phyloP scores from a whole-genome alignment of 2,888 invertebrate genomes.

The Ischnus inquisitorius region DNA sequence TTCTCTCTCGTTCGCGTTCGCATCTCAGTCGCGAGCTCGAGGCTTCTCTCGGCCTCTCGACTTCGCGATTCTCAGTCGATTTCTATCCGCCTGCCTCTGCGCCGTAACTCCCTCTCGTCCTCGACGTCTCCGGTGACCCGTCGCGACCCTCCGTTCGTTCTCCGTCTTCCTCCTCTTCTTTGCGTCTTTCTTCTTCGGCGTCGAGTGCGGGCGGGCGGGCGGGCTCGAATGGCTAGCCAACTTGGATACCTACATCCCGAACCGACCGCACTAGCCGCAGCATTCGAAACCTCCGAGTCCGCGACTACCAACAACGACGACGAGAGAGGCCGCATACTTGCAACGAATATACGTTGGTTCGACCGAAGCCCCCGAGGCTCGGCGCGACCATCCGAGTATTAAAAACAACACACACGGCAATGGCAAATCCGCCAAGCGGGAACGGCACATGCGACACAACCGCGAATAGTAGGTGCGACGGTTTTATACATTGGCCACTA shows the following conservation, averaged over 20 bases:
- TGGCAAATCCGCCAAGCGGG: conserved; percentile 54
- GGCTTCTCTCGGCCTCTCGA: conserved; percentile 55
- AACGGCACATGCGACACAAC: conserved; percentile 76
- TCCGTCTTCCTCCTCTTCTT: conserved; percentile 30
- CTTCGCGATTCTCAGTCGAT: conserved; percentile 62
- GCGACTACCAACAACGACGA: conserved; percentile 63
- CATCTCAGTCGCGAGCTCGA: conserved; percentile 14
- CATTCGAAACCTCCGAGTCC: conserved; percentile 34
- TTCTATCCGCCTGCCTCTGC: conserved; percentile 54
- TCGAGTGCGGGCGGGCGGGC: conserved; percentile 14
- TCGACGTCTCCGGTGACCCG: conserved; percentile 68
- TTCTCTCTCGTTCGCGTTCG: conserved; percentile 17
- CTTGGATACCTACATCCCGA: conserved; percentile 24
- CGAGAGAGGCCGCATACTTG: conserved; percentile 53
- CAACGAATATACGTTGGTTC: conserved; percentile 8
- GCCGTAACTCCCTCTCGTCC: conserved; percentile 57
- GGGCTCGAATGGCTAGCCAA: background rate
- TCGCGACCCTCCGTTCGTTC: conserved; percentile 65
- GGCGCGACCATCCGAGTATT: conserved; percentile 9
- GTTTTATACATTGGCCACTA: conserved; percentile 14
- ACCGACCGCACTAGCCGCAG: conserved; percentile 30
- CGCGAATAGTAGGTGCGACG: conserved; percentile 49
- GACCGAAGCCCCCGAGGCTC: conserved; percentile 18
- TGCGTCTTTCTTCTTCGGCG: conserved; percentile 12
- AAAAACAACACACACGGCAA: conserved; percentile 8